phyloP scores from a whole-genome alignment of 2,888 invertebrate species.

The Arenicola marina region DNA sequence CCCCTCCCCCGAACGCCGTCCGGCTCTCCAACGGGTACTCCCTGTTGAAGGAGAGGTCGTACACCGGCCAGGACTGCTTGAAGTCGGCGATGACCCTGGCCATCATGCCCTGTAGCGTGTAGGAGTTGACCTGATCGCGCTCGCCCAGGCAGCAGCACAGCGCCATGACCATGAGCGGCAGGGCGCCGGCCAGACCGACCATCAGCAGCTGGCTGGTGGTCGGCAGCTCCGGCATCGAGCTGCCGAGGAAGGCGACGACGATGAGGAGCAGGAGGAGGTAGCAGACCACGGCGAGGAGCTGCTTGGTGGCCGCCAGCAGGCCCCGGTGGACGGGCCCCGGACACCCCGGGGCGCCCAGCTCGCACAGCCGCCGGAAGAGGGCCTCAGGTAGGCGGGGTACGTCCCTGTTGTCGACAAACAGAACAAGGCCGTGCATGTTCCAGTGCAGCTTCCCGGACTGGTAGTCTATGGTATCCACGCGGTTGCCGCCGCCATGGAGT shows the following conservation, averaged over 20 bases:
- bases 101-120: slow-evolving; percentile 53
- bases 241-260: slow-evolving; percentile 55
- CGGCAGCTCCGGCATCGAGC: slow-evolving; percentile 45
- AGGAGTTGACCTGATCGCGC: slow-evolving; percentile 23
- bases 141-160: slow-evolving; percentile 12
- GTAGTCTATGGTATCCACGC: slow-evolving; percentile 31
- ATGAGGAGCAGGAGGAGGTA: slow-evolving; percentile 56
- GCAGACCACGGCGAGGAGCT: slow-evolving; percentile 52
- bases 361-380: slow-evolving; percentile 51
- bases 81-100: slow-evolving; percentile 52
- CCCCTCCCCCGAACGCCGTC: not conserved
- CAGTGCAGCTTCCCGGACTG: slow-evolving; percentile 29
- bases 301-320: slow-evolving; percentile 48
- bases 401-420: slow-evolving; percentile 40
- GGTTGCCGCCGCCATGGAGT: not conserved
- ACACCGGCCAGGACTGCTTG: slow-evolving; percentile 54
- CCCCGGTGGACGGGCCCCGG: slow-evolving; percentile 57
- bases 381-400: slow-evolving; percentile 53
- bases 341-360: slow-evolving; percentile 51
- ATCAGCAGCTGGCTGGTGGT: slow-evolving; percentile 55
- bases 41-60: slow-evolving; percentile 42
- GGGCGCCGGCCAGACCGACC: slow-evolving; percentile 52
- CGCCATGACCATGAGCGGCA: slow-evolving; percentile 48
- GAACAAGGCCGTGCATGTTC: slow-evolving; percentile 25
- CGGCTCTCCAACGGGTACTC: slow-evolving; percentile 6